A percentile compares a stretch with the other conserved stretches of the same genome.
Evolutionary conservation across 1,140 invertebrate species (phyloP).

Genomic region (Sinonovacula constricta): DNA sequence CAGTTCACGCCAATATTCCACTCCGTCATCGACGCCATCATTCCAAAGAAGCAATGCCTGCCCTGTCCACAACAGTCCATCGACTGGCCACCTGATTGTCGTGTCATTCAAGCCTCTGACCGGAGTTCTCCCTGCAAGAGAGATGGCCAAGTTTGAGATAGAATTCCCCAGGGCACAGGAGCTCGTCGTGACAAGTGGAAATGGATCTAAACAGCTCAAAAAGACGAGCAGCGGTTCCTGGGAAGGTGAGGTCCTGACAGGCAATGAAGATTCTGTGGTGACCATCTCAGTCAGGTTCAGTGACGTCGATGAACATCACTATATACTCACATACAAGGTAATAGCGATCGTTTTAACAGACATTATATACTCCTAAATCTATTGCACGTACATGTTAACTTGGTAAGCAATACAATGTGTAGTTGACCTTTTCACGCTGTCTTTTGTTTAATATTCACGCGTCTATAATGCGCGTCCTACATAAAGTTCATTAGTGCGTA

Average conservation of each 20-base stretch:
- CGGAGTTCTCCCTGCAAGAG: slow-evolving; percentile 36
- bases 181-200: slow-evolving; percentile 44
- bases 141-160: slow-evolving; percentile 44
- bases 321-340: slow-evolving; percentile 52
- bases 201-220: slow-evolving; percentile 39
- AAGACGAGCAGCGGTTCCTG: slow-evolving; percentile 22
- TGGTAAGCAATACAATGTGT: too few species aligned
- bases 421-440: too few species aligned
- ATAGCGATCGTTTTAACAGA: too few species aligned
- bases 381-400: too few species aligned
- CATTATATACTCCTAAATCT: too few species aligned
- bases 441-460: too few species aligned
- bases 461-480: too few species aligned
- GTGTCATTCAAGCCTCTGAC: slow-evolving; percentile 40
- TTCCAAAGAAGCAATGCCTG: slow-evolving; percentile 51
- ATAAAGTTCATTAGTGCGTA: too few species aligned
- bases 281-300: slow-evolving; percentile 38
- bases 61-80: slow-evolving; percentile 52
- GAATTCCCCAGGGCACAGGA: slow-evolving; percentile 36
- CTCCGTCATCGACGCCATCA: slow-evolving; percentile 48
- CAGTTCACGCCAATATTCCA: slow-evolving; percentile 43
- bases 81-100: slow-evolving; percentile 50
- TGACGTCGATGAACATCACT: slow-evolving; percentile 36
- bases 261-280: slow-evolving; percentile 49
- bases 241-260: slow-evolving; percentile 45